phyloP scores from a whole-genome alignment of 64 coral and sea anemone genomes.

The Dendronephthya gigantea region DNA sequence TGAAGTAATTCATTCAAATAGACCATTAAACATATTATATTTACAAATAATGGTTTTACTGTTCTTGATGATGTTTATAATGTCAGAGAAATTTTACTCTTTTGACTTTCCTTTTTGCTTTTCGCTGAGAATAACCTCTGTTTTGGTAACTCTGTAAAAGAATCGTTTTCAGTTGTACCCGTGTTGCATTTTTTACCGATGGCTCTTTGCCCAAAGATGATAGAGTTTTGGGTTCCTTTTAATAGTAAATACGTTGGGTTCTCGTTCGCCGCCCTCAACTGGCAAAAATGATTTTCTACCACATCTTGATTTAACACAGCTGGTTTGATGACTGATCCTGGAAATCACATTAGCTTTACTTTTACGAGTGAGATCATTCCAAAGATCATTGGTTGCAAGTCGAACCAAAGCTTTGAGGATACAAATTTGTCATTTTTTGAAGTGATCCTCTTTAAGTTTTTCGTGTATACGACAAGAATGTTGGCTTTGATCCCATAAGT shows the following conservation, averaged over 20 bases:
- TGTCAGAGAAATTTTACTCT: neutral
- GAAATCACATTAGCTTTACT: neutral
- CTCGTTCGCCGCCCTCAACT: slow-evolving; percentile 1
- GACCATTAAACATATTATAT: neutral
- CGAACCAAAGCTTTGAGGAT: slow-evolving; percentile 19
- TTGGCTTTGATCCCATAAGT: neutral
- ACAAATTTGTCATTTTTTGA: neutral
- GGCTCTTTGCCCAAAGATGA: neutral
- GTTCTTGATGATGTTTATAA: neutral
- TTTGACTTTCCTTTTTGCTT: neutral
- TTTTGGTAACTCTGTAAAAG: neutral
- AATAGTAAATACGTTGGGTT: neutral
- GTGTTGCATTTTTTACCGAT: neutral
- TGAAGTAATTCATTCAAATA: neutral
- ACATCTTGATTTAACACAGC: slow-evolving; percentile 27
- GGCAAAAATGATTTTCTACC: slow-evolving; percentile 5
- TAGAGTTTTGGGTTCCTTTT: neutral
- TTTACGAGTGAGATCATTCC: neutral
- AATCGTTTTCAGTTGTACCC: neutral
- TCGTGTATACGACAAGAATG: neutral
- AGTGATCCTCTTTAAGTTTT: neutral
- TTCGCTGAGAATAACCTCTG: neutral
- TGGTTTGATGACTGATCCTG: slow-evolving; percentile 12
- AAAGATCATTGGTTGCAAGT: slow-evolving; percentile 6
- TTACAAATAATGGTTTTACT: no score